Evolutionary conservation across 2,888 invertebrate genomes (phyloP), one percentile per base, ranked within the genome.

Genomic region (Rhingia campestris): DNA sequence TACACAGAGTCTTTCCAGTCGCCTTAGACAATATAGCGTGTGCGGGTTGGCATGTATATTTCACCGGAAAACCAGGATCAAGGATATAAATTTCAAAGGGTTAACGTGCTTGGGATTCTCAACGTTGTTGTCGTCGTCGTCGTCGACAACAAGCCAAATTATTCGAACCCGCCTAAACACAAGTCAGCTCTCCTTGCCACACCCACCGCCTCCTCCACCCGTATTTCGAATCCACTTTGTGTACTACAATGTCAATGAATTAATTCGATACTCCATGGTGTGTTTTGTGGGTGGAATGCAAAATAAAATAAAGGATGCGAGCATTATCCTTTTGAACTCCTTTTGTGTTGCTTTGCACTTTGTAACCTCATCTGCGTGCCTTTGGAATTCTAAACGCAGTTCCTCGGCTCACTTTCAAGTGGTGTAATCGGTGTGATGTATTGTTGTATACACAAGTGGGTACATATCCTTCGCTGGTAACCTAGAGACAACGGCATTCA

Each of bases 181-280:
- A 72, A 77, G 61, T 61, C 67, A 30, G 66, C 22, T 35, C 30
- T n/a, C 37, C 10, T 45, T 73, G 49, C 45, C 6, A 32, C 51
- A n/a, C 6, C 35, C 9, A 30, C 53, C 22, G 47, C 22, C 22
- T 14, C 35, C 45, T 30, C 43, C 43, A 39, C 43, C 39, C 45
- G 22, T 22, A 22, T 22, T 22, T 56, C 37, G 56, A 69, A 69
- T 66, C 76, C 86, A 86, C 81, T 86, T 86, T 87, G 86, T 87
- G 87, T 86, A 87, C 86, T 86, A 87, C 87, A 86, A 87, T 87
- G 87, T 87, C 86, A 87, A 86, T 85, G 86, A 87, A 87, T 87
- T 87, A 87, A 87, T 87, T 87, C 87, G 87, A 87, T 87, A 87
- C 86, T 84, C 86, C 67, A 22, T 47, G 53, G 63, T 6, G 53